Evolutionary conservation across 2,113 vertebrate species (phyloP).

Genomic region (Phoenicopterus ruber): DNA sequence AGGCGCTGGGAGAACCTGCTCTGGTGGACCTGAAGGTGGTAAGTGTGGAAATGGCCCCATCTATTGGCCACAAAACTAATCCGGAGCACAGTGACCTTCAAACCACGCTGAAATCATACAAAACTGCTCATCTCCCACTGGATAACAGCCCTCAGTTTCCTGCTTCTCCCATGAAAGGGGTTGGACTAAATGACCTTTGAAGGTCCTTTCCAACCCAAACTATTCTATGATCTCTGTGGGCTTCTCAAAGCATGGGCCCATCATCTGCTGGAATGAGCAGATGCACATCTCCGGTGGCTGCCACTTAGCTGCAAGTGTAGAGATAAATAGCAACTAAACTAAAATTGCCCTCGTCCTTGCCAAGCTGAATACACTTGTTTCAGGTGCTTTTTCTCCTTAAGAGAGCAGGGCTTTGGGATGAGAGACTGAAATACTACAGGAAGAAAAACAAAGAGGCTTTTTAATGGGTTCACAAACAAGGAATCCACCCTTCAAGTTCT

Average conservation of each 20-base stretch:
- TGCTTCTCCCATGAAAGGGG: not conserved
- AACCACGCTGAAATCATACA: not conserved
- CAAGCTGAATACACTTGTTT: not conserved
- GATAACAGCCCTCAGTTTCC: rapidly evolving
- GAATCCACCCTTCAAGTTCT: not conserved
- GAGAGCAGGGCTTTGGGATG: not conserved
- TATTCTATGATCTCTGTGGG: rapidly evolving
- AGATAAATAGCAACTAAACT: not conserved
- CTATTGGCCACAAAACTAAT: not conserved
- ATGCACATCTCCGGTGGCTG: not conserved
- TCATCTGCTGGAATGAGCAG: not conserved
- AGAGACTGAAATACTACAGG: not conserved
- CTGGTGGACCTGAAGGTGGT: too few species aligned
- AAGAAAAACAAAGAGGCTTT: not conserved
- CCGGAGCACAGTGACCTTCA: not conserved
- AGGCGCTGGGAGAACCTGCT: not conserved
- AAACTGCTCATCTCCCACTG: rapidly evolving
- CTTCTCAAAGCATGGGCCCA: not conserved
- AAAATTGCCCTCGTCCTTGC: not conserved
- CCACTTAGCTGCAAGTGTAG: not conserved
- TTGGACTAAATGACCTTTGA: too few species aligned
- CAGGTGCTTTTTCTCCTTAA: not conserved
- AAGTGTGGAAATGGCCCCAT: not conserved
- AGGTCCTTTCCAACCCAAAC: too few species aligned
- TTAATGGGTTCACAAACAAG: rapidly evolving